Conservation (phyloP, 2,888 invertebrate species). For the Cotesia congregata region DNA sequence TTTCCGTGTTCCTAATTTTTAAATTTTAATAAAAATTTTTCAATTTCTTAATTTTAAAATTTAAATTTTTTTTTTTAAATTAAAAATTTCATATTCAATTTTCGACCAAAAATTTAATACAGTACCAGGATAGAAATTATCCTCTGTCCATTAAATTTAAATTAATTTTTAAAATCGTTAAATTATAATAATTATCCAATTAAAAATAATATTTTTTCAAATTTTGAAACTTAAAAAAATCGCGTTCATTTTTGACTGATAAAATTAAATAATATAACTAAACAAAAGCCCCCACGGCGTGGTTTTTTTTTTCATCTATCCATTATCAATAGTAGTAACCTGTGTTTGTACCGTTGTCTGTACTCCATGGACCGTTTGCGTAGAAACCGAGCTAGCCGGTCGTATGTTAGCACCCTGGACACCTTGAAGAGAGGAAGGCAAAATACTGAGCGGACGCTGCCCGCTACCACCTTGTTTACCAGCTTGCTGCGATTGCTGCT, state of each 20-base stretch:
- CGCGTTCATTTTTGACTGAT: neutral
- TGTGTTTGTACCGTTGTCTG: conserved; percentile 67
- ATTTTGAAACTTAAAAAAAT: conserved; percentile 22
- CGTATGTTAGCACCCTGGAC: conserved; percentile 76
- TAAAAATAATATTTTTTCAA: neutral
- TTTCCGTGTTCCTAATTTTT: too few relatives aligned
- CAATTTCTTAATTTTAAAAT: too few relatives aligned
- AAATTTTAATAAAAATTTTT: too few relatives aligned
- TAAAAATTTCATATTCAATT: too few relatives aligned
- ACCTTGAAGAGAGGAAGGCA: conserved; percentile 74
- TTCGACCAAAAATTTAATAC: too few relatives aligned
- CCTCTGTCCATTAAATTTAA: too few relatives aligned
- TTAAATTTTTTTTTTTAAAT: too few relatives aligned
- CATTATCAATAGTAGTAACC: conserved; percentile 42
- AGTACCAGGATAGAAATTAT: too few relatives aligned
- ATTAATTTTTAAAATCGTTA: conserved; percentile 29
- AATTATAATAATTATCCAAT: neutral
- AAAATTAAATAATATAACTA: conserved; percentile 22
- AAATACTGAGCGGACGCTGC: conserved; percentile 72
- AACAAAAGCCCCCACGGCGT: conserved; percentile 1
- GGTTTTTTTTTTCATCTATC: conserved; percentile 16
- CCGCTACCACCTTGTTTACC: conserved; percentile 61
- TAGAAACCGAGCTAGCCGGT: conserved; percentile 87
- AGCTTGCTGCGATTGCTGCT: conserved; percentile 67
- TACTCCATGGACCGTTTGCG: conserved; percentile 78